Evolutionary conservation across 2,888 invertebrate species (phyloP).

Genomic region (Deroplatys truncata): DNA sequence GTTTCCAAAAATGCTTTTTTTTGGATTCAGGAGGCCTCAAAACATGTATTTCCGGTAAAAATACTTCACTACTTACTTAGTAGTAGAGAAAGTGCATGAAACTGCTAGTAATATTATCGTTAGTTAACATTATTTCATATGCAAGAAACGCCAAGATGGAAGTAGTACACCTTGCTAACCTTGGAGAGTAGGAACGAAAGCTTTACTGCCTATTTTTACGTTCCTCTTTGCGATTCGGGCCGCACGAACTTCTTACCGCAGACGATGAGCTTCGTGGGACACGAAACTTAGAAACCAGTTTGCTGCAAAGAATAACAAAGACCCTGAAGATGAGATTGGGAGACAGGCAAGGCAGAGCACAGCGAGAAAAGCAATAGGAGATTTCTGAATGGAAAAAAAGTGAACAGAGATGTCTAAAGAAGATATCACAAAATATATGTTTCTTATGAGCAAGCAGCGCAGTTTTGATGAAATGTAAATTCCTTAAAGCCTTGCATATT

Average conservation of each 20-base stretch:
- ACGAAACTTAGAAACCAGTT: neutral
- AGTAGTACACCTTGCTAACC: too few species aligned
- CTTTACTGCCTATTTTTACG: too few species aligned
- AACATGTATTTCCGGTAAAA: too few species aligned
- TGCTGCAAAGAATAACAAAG: neutral
- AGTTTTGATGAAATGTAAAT: neutral
- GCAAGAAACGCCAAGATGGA: too few species aligned
- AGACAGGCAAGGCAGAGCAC: neutral
- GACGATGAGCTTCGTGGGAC: neutral
- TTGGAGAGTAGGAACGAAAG: too few species aligned
- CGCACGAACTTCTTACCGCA: neutral
- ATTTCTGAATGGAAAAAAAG: neutral
- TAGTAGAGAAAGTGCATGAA: too few species aligned
- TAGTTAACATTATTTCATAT: too few species aligned
- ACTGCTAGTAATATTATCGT: too few species aligned
- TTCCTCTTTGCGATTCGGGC: too few species aligned
- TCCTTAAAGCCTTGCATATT: neutral
- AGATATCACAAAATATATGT: neutral
- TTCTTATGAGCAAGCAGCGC: neutral
- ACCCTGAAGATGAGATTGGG: neutral
- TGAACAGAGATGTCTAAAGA: neutral
- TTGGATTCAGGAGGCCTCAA: too few species aligned
- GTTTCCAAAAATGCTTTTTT: too few species aligned
- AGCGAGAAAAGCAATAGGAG: neutral
- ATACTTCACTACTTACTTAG: too few species aligned